These are phyloP conservation scores for Neomorphus geoffroyi DNA, from an alignment of 2,797 vertebrate genomes.

Conservation along the genomic window DNA sequence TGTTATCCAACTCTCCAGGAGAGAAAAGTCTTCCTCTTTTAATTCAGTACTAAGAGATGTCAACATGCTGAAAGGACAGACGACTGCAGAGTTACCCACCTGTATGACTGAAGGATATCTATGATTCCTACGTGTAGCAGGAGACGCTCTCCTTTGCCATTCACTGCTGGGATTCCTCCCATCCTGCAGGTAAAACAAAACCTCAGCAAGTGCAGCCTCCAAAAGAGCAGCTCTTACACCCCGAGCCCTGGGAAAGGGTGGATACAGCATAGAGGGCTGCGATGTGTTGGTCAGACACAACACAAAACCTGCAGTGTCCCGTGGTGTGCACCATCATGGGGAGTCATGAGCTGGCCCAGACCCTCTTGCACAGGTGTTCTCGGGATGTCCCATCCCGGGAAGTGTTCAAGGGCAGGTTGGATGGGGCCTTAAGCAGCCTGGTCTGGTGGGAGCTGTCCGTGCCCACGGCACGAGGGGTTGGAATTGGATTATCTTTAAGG, in stretches of 20 bases:
- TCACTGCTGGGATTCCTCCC: constrained; percentile 97
- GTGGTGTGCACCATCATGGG: fast-evolving
- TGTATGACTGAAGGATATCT: constrained; percentile 97
- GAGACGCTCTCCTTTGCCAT: constrained; percentile 91
- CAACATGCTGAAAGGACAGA: background rate
- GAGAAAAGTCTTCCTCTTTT: background rate
- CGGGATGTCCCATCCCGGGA: too few relatives aligned
- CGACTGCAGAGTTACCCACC: constrained; percentile 71
- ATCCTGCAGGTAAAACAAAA: constrained; percentile 79
- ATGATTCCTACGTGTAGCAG: constrained; percentile 95
- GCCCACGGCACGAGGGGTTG: too few relatives aligned
- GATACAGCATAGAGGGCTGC: background rate
- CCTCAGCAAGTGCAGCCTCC: background rate
- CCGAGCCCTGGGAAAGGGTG: fast-evolving
- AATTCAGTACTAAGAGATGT: background rate
- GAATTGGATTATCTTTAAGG: too few relatives aligned
- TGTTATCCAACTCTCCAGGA: background rate
- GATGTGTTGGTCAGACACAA: background rate
- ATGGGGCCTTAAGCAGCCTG: too few relatives aligned
- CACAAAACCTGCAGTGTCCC: fast-evolving
- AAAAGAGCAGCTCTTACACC: background rate
- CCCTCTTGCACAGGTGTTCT: too few relatives aligned
- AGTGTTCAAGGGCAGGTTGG: too few relatives aligned
- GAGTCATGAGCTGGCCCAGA: background rate
- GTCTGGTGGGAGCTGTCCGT: too few relatives aligned